Percentiles rank a stretch among this genome's conserved stretches.
These are phyloP conservation scores for Formica selysi DNA, from an alignment of 1,140 invertebrate species.

Conservation along the genomic window DNA sequence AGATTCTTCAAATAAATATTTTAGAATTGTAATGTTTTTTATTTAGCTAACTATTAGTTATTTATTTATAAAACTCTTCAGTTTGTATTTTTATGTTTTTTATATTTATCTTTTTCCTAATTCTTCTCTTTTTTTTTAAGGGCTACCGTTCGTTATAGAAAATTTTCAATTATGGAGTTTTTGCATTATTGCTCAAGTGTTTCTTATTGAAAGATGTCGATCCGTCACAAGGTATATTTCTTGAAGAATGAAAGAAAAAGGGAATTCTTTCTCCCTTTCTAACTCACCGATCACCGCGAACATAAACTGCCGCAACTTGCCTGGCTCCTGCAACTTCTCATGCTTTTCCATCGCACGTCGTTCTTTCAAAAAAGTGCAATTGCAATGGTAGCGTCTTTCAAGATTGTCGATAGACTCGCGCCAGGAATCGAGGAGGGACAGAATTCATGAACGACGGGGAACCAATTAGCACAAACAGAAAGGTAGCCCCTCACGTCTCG, in stretches of 20 bases:
- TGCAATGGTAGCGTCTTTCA: not conserved
- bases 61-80: not conserved
- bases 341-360: conserved; percentile 50
- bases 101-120: not conserved
- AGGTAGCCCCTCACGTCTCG: not conserved
- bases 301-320: conserved; percentile 77
- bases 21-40: not conserved
- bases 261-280: not conserved
- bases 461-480: conserved; percentile 19
- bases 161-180: not conserved
- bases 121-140: not conserved
- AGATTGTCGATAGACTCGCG: not conserved
- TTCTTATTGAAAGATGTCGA: not conserved
- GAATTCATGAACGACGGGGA: not conserved
- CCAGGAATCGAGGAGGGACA: not conserved
- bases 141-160: not conserved
- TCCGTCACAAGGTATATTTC: not conserved
- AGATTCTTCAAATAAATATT: not conserved
- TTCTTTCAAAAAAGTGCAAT: not conserved
- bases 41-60: too few species aligned
- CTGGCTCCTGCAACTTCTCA: conserved; percentile 64
- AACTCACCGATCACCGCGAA: conserved; percentile 76
- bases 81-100: not conserved
- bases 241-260: not conserved
- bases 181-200: not conserved